Evolutionary conservation across 2,797 vertebrate genomes (phyloP), one percentile per base, ranked within the genome.

Genomic region (Lophius americanus): DNA sequence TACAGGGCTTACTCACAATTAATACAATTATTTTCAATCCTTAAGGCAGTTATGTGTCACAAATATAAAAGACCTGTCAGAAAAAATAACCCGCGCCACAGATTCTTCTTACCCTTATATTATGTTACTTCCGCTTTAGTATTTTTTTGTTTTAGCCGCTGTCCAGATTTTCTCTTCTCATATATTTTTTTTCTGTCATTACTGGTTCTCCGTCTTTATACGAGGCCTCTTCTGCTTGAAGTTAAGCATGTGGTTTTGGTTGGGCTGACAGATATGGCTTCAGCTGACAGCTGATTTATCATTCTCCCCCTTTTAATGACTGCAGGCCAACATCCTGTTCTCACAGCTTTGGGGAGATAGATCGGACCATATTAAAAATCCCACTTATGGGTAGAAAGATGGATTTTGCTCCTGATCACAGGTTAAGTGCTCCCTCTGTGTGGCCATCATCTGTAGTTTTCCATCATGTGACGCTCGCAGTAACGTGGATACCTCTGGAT

Each of bases 241-340:
- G 51, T 37, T 52, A 49, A 41, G 63, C 75, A 79, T 86, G 69
- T 85, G 85, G 77, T 84, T 90, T 71, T 75, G 70, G 39, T 86
- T 79, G 76, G 48, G 59, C 54, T 86, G 74, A 79, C 76, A 78
- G 79, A 66, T 85, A 61, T 51, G n/a, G 60, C 54, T 75, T 32
- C n/a, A 66, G 73, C 67, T 42, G 32, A 79, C 50, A 12, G 43
- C 63, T 73, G 79, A 83, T 81, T 88, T 81, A 84, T 78, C 49
- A 35, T 39, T 35, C 50, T 23, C 58, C 70, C 71, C 42, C 35
- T 70, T 78, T 77, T 66, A 82, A 81, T 79, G 66, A 68, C 47
- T 73, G 23, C 42, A 38, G 62, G 59, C 73, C 69, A 60, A 81
- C 64, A 69, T 76, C 58, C 72, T 75, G 55, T 66, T 85, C 72